A percentile compares a stretch with the other conserved stretches of the same genome.
Evolutionary conservation across 2,113 vertebrate genomes (phyloP).

Genomic region (Stomatorhinus ivindoensis): DNA sequence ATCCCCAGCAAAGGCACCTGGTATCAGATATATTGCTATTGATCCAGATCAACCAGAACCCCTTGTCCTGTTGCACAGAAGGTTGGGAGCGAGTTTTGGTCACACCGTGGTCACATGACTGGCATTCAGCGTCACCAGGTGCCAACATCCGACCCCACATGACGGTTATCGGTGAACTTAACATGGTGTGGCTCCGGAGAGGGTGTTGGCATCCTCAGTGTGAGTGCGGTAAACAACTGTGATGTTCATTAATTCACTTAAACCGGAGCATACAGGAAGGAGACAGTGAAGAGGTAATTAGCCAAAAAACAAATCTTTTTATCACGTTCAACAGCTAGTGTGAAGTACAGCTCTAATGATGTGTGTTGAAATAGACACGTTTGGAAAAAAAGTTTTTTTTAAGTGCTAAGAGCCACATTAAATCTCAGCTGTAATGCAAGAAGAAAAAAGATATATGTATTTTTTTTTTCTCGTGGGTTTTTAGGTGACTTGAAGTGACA

Average conservation of each 20-base stretch:
- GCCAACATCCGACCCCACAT: background rate
- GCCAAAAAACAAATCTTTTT: background rate
- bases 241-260: background rate
- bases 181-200: no score
- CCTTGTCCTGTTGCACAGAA: background rate
- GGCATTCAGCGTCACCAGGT: background rate
- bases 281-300: background rate
- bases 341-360: constrained; percentile 1
- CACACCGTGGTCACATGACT: background rate
- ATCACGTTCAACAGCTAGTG: background rate
- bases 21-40: constrained; percentile 8
- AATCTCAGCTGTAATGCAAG: background rate
- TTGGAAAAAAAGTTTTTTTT: background rate
- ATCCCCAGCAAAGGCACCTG: background rate
- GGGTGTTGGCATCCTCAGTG: background rate
- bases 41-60: background rate
- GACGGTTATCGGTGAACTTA: background rate
- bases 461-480: background rate
- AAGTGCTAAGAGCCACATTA: background rate
- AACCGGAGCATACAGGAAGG: background rate
- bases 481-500: background rate
- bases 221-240: background rate
- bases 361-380: constrained; percentile 1
- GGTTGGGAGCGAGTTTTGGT: background rate
- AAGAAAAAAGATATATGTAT: background rate